Evolutionary conservation across 2,888 invertebrate genomes (phyloP).

Genomic region (Eretmocerus hayati): DNA sequence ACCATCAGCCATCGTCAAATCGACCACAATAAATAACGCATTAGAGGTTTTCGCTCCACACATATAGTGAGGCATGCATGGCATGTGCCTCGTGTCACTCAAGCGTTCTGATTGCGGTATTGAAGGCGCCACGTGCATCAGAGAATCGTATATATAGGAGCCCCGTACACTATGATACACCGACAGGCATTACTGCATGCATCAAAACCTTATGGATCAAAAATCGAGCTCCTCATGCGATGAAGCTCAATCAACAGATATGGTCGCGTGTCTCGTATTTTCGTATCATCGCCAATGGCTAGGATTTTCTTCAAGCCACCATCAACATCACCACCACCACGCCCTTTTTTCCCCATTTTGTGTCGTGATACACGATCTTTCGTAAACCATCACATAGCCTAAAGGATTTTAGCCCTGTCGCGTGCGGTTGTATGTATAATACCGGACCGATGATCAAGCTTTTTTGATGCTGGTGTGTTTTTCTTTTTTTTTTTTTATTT

Average conservation of each 20-base stretch:
- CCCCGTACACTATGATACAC: too few species aligned
- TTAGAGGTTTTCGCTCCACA: constrained; percentile 26
- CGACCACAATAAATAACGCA: constrained; percentile 45
- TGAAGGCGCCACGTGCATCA: constrained; percentile 19
- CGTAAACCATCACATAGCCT: neutral
- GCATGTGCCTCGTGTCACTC: constrained; percentile 45
- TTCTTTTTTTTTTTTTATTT: constrained; percentile 5
- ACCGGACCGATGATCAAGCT: too few species aligned
- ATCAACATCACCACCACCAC: neutral
- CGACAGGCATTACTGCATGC: too few species aligned
- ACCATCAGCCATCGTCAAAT: constrained; percentile 40
- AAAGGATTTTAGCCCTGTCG: too few species aligned
- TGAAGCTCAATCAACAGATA: too few species aligned
- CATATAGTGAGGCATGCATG: constrained; percentile 45
- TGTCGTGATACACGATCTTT: constrained; percentile 1
- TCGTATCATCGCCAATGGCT: constrained; percentile 41
- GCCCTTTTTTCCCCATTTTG: neutral
- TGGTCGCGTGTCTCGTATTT: constrained; percentile 44
- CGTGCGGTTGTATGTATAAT: too few species aligned
- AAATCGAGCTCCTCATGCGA: too few species aligned
- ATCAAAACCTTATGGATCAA: too few species aligned
- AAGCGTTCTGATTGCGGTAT: constrained; percentile 16
- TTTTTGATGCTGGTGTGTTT: too few species aligned
- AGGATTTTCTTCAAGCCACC: constrained; percentile 20
- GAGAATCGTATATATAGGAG: too few species aligned